Conservation (phyloP, 1,140 invertebrate genomes). For the Neodiprion pinetum region DNA sequence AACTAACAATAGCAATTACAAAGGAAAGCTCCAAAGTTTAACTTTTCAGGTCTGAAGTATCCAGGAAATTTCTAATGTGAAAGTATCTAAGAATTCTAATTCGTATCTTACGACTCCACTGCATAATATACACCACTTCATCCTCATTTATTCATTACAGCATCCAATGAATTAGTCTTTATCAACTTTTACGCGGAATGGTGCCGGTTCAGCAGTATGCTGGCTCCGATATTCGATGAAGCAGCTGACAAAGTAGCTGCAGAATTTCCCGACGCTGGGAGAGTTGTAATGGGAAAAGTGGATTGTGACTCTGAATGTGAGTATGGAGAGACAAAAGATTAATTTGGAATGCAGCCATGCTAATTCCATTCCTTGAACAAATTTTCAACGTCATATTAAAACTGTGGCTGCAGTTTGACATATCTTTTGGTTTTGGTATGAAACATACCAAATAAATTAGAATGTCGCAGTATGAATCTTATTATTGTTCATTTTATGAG, state of each 20-base stretch:
- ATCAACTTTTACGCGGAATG: conserved; percentile 99
- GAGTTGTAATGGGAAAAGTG: conserved; percentile 94
- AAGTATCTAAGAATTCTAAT: no score
- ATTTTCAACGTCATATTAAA: neutral
- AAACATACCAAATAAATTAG: no score
- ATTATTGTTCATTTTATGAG: no score
- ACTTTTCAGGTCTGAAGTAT: no score
- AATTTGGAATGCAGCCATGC: conserved; percentile 9
- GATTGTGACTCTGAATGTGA: conserved; percentile 94
- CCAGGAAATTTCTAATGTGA: no score
- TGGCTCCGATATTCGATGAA: conserved; percentile 97
- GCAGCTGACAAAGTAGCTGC: conserved; percentile 85
- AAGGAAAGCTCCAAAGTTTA: no score
- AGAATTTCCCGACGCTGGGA: conserved; percentile 81
- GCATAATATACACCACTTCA: no score
- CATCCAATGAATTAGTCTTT: conserved; percentile 93
- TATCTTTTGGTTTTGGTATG: no score
- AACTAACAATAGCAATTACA: no score
- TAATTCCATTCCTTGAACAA: no score
- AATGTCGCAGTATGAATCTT: no score
- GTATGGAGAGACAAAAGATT: conserved; percentile 32
- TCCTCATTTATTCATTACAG: conserved; percentile 66
- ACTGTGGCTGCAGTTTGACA: neutral
- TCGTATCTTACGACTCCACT: no score
- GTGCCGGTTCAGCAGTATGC: conserved; percentile 94